A percentile compares a stretch with the other conserved stretches of the same genome.
phyloP scores from a whole-genome alignment of 2,888 invertebrate species.

The Mythimna lalbum region DNA sequence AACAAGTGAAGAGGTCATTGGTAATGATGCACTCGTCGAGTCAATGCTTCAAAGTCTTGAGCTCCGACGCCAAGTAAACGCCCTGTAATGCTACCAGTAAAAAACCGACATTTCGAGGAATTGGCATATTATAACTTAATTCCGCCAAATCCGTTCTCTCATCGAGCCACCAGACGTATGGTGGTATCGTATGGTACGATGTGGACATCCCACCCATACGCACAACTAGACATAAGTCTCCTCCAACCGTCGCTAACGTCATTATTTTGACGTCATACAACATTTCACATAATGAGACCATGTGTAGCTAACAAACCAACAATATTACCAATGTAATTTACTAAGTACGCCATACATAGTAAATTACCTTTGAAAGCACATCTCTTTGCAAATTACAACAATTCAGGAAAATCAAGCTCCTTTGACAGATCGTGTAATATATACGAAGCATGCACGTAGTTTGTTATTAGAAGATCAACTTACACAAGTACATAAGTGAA shows the following conservation, averaged over 20 bases:
- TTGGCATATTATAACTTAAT: no score
- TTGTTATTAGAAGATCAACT: slow-evolving; percentile 23
- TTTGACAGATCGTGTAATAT: slow-evolving; percentile 12
- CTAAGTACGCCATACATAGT: not conserved
- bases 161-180: no score
- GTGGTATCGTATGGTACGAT: no score
- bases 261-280: not conserved
- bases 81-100: no score
- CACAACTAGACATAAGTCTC: not conserved
- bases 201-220: no score
- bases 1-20: no score
- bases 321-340: slow-evolving; percentile 18
- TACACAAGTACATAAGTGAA: slow-evolving; percentile 4
- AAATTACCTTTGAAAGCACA: slow-evolving; percentile 19
- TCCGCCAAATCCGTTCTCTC: no score
- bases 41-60: no score
- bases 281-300: not conserved
- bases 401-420: slow-evolving; percentile 42
- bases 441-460: slow-evolving; percentile 14
- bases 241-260: not conserved
- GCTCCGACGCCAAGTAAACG: no score
- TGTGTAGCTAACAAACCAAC: slow-evolving; percentile 19
- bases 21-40: no score
- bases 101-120: no score
- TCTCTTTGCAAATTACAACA: slow-evolving; percentile 24